These are phyloP conservation scores for Ceraclea dissimilis DNA, from an alignment of 2,888 invertebrate species.

Conservation along the genomic window DNA sequence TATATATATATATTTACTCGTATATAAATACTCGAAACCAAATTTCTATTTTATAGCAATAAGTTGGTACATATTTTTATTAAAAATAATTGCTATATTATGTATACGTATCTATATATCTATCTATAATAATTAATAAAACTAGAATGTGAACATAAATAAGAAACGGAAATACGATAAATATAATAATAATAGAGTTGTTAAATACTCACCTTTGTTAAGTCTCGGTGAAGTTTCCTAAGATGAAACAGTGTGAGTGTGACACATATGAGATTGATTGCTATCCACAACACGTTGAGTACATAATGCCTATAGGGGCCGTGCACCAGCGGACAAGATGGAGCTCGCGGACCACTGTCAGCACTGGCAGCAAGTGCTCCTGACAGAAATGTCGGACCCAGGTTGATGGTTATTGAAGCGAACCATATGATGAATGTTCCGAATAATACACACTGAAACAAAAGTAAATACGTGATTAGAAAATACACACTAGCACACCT, in stretches of 20 bases:
- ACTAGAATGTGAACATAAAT: no score
- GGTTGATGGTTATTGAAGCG: constrained; percentile 81
- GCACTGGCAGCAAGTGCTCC: constrained; percentile 77
- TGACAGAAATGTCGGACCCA: constrained; percentile 79
- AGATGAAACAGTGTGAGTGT: constrained; percentile 77
- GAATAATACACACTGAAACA: constrained; percentile 73
- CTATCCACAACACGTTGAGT: constrained; percentile 84
- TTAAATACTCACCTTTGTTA: constrained; percentile 59
- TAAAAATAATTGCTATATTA: no score
- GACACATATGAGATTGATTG: constrained; percentile 80
- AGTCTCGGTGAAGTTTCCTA: constrained; percentile 70
- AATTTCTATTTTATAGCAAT: no score
- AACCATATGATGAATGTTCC: constrained; percentile 93
- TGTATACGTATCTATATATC: no score
- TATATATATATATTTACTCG: no score
- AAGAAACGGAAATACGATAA: no score
- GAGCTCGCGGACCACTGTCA: constrained; percentile 67
- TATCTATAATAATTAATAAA: no score
- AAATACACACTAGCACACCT: not conserved
- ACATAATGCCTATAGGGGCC: constrained; percentile 86
- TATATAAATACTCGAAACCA: no score
- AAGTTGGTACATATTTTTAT: no score
- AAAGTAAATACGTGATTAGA: constrained; percentile 3
- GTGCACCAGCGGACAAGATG: constrained; percentile 78
- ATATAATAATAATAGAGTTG: no score